These are phyloP conservation scores for Microtus richardsoni DNA, from an alignment of 2,113 vertebrate genomes.

Conservation along the genomic window DNA sequence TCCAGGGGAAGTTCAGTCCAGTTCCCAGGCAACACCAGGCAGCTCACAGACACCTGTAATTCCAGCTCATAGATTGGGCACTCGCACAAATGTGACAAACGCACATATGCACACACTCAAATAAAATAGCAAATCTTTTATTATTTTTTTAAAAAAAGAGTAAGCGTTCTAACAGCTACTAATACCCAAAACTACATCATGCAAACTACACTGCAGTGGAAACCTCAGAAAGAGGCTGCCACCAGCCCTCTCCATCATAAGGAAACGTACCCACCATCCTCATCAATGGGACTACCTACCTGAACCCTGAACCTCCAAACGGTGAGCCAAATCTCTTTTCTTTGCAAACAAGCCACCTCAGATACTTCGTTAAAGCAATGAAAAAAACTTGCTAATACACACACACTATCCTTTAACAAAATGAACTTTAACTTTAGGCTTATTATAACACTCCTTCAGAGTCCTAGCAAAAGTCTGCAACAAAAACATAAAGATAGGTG, in stretches of 20 bases:
- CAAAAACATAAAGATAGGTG: not conserved
- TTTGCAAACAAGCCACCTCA: not conserved
- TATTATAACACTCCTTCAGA: not conserved
- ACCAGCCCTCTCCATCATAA: not conserved
- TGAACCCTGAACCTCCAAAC: not conserved
- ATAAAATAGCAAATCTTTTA: not conserved
- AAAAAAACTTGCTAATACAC: not conserved
- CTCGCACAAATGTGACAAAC: not conserved
- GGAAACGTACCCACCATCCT: not conserved
- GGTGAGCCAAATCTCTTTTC: not conserved
- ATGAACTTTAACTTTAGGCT: constrained; percentile 1
- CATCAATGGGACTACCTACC: not conserved
- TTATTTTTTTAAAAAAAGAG: not conserved
- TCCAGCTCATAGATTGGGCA: not conserved
- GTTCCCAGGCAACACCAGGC: not conserved
- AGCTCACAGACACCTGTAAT: not conserved
- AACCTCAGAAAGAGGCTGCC: not conserved
- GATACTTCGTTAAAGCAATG: not conserved
- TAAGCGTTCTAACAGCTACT: constrained; percentile 9
- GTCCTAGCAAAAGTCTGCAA: not conserved
- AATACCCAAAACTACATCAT: not conserved
- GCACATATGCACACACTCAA: not conserved
- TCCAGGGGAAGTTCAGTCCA: not conserved
- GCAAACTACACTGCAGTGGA: not conserved
- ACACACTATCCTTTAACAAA: not conserved